Evolutionary conservation across 2,797 vertebrate genomes (phyloP).

Genomic region (Glossophaga mutica): DNA sequence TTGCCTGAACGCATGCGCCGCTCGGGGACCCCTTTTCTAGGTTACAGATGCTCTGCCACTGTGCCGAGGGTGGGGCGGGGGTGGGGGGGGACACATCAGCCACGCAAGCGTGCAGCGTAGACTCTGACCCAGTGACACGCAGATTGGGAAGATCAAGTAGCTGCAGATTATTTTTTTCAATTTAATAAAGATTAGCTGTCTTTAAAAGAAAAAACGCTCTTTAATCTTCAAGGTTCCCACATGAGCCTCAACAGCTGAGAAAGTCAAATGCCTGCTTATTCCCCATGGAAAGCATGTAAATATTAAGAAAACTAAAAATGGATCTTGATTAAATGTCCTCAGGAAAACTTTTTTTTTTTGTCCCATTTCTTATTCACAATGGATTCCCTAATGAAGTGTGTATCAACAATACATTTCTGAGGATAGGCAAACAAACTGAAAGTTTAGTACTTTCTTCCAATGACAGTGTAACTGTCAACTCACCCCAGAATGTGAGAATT

Average conservation of each 20-base stretch:
- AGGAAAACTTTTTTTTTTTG: slow-evolving; percentile 52
- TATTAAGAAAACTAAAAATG: slow-evolving; percentile 51
- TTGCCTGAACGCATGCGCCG: background rate
- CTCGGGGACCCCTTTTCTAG: slow-evolving; percentile 4
- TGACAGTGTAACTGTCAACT: slow-evolving; percentile 38
- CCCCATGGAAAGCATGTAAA: slow-evolving; percentile 54
- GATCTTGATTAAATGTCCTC: slow-evolving; percentile 59
- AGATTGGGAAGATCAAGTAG: slow-evolving; percentile 39
- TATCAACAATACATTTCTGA: slow-evolving; percentile 52
- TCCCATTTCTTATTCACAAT: slow-evolving; percentile 29
- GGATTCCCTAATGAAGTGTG: slow-evolving; percentile 41
- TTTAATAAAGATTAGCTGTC: slow-evolving; percentile 64
- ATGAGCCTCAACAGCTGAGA: slow-evolving; percentile 33
- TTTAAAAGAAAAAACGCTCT: slow-evolving; percentile 36
- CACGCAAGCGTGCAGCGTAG: background rate
- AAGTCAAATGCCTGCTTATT: slow-evolving; percentile 8
- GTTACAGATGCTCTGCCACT: slow-evolving; percentile 9
- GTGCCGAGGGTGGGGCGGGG: background rate
- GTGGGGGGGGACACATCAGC: background rate
- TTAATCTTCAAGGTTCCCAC: slow-evolving; percentile 53
- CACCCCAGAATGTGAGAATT: background rate
- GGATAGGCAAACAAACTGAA: background rate
- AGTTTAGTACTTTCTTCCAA: slow-evolving; percentile 23
- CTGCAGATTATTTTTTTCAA: background rate
- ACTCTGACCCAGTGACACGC: background rate